Evolutionary conservation across 2,113 vertebrate species (phyloP), one percentile per base, ranked within the genome.

Genomic region (Xiphophorus maculatus): DNA sequence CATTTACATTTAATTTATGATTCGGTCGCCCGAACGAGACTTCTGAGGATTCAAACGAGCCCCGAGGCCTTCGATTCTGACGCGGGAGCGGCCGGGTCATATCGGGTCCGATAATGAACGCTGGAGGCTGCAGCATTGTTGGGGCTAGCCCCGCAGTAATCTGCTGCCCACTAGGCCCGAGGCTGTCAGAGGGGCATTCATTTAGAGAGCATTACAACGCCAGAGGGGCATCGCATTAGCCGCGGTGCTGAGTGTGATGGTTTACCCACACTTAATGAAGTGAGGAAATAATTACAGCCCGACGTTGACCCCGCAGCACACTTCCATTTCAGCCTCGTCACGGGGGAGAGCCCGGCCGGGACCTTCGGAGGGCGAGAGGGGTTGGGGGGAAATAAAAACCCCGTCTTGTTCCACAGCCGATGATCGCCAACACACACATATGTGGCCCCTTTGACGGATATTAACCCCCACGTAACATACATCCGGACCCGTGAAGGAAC

Each of bases 221-320:
- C 93, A 90, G 88, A 89, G 92, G 92, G 92, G 93, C 90, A 91
- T 86, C 84, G 74, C 90, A 92, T 93, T 94, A 93, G 88, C 93
- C 81, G 84, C 92, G 91, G 90, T 93, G 90, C 91, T 92, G 92
- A 91, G 91, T 92, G 81, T 86, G 90, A 94, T 88, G 90, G 91
- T 95, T 94, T 95, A 92, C 93, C 93, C 79, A 88, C 88, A 93
- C 91, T 90, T 95, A 95, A 95, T 94, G 93, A 95, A 95, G 94
- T 94, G 92, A 91, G 91, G 90, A 94, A 94, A 94, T 94, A 94
- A 95, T 95, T 95, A 95, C 92, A 94, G 90, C 88, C 88, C 87
- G 79, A 85, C 86, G 87, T 88, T 94, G 94, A 94, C 94, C 94
- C 94, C 88, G 89, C 92, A 91, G 89, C 88, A 81, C 90, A 91